These are phyloP conservation scores for Melieria crassipennis DNA, from an alignment of 2,888 invertebrate species.

Conservation along the genomic window DNA sequence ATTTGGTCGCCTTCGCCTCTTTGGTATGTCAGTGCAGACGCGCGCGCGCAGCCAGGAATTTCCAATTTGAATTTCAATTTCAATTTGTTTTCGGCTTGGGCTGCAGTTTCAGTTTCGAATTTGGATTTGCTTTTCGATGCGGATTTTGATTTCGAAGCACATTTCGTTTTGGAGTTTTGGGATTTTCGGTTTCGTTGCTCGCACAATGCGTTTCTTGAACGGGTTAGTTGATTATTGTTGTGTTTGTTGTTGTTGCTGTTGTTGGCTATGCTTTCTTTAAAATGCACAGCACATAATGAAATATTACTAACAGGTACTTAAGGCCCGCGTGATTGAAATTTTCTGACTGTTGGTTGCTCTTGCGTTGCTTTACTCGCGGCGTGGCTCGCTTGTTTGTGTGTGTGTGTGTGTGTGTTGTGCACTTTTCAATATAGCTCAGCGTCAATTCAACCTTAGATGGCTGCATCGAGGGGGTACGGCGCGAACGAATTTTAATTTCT, in stretches of 20 bases:
- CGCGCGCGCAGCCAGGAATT: slow-evolving; percentile 3
- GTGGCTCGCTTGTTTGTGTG: too few relatives aligned
- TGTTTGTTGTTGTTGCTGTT: background rate
- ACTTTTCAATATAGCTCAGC: too few relatives aligned
- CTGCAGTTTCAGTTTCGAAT: background rate
- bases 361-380: too few relatives aligned
- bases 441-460: too few relatives aligned
- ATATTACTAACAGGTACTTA: slow-evolving; percentile 43
- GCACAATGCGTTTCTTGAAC: slow-evolving; percentile 1
- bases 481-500: too few relatives aligned
- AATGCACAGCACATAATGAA: slow-evolving; percentile 47
- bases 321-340: too few relatives aligned
- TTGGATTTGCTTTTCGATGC: background rate
- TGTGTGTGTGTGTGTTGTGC: too few relatives aligned
- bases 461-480: too few relatives aligned
- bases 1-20: background rate
- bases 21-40: background rate
- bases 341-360: too few relatives aligned
- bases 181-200: too few relatives aligned
- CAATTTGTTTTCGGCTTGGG: background rate
- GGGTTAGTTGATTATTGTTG: slow-evolving; percentile 20
- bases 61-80: slow-evolving; percentile 4
- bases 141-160: background rate
- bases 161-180: too few relatives aligned
- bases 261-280: slow-evolving; percentile 29